Percentiles rank a stretch among this genome's conserved stretches.
These are phyloP conservation scores for Podarcis muralis DNA, from an alignment of 2,113 vertebrate species.

Conservation along the genomic window DNA sequence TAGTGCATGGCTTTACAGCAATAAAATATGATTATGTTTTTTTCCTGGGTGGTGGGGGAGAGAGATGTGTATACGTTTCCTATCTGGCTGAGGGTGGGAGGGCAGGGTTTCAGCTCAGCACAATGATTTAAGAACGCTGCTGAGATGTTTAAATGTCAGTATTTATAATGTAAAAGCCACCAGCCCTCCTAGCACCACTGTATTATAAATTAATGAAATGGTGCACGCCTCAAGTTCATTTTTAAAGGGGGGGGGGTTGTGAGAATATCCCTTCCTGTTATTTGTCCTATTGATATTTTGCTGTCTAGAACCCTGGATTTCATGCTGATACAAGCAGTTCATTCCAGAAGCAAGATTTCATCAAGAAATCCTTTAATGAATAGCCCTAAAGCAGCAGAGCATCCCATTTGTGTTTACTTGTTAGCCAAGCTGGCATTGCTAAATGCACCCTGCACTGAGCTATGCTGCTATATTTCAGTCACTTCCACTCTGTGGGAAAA, in stretches of 20 bases:
- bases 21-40: constrained; percentile 34
- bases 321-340: neutral
- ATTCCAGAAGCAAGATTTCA: constrained; percentile 47
- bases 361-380: constrained; percentile 54
- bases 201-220: constrained; percentile 54
- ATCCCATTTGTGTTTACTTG: constrained; percentile 55
- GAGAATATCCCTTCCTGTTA: neutral
- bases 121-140: constrained; percentile 56
- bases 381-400: constrained; percentile 33
- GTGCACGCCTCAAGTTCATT: constrained; percentile 49
- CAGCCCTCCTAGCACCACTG: constrained; percentile 26
- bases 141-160: constrained; percentile 58
- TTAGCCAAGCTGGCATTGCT: constrained; percentile 61
- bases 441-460: constrained; percentile 50
- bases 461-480: constrained; percentile 50
- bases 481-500: constrained; percentile 57
- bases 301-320: constrained; percentile 37
- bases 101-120: constrained; percentile 44
- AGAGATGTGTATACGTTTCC: constrained; percentile 43
- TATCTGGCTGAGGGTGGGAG: constrained; percentile 28
- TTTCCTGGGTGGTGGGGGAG: neutral
- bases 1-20: constrained; percentile 45
- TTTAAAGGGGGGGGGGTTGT: constrained; percentile 28
- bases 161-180: constrained; percentile 45
- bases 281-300: neutral